A percentile compares a stretch with the other conserved stretches of the same genome.
Conservation (phyloP, 2,113 vertebrate genomes). For the Eira barbara region DNA sequence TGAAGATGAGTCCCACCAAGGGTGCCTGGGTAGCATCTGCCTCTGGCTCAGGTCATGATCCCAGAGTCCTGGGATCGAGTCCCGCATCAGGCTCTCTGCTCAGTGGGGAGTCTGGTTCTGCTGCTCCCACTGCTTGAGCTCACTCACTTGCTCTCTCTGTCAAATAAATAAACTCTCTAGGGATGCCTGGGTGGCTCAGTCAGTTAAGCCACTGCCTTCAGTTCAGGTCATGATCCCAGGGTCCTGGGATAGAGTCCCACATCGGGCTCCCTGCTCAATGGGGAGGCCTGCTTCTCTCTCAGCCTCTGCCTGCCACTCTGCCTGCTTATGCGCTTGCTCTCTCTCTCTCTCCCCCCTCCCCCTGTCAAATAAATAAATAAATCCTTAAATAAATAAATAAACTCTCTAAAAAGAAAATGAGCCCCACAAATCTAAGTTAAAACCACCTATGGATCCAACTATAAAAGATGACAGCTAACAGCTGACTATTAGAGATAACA, state of each 20-base stretch:
- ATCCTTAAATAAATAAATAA: no score
- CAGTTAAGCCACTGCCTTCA: no score
- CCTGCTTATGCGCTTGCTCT: no score
- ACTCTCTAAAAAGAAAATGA: background rate
- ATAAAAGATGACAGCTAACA: background rate
- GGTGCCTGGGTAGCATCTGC: background rate
- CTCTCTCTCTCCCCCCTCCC: no score
- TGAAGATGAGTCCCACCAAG: background rate
- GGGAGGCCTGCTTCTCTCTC: no score
- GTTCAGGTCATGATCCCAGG: no score
- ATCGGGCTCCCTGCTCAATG: no score
- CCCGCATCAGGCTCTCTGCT: no score
- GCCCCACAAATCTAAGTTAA: background rate
- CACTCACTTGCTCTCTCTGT: background rate
- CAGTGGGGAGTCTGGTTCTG: background rate
- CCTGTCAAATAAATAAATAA: no score
- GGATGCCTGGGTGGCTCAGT: no score
- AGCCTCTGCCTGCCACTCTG: no score
- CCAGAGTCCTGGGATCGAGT: background rate
- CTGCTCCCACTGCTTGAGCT: background rate
- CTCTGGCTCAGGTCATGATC: background rate
- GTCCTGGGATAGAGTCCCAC: no score
- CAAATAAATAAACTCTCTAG: background rate
- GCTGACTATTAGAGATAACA: background rate
- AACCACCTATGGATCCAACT: background rate